Conservation (phyloP, 2,888 invertebrate species). For the Luperina testacea region DNA sequence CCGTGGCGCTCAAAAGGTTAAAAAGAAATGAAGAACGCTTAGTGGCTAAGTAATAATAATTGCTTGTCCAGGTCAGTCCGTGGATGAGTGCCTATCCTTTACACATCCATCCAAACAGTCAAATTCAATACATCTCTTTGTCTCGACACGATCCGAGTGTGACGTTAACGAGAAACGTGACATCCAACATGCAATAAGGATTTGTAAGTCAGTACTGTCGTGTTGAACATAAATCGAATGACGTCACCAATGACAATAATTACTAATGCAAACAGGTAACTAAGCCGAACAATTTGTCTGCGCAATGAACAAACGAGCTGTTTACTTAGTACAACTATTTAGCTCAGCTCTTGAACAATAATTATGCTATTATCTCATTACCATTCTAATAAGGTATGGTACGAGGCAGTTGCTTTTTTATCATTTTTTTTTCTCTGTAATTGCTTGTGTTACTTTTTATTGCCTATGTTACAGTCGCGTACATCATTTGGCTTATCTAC, state of each 20-base stretch:
- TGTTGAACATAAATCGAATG: conserved; percentile 60
- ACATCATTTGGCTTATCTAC: conserved; percentile 62
- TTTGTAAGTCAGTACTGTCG: conserved; percentile 55
- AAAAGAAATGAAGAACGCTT: background rate
- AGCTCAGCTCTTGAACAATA: conserved; percentile 71
- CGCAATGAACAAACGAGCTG: conserved; percentile 63
- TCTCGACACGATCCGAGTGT: conserved; percentile 54
- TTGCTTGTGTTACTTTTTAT: conserved; percentile 60
- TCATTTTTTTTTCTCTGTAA: conserved; percentile 61
- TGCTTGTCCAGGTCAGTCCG: background rate
- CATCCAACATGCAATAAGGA: conserved; percentile 57
- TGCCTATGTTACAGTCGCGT: conserved; percentile 42
- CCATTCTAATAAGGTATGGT: conserved; percentile 76
- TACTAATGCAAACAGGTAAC: conserved; percentile 63
- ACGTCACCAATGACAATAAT: conserved; percentile 62
- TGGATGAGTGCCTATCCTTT: background rate
- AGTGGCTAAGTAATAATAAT: background rate
- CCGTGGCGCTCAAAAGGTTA: no score
- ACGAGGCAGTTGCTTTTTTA: conserved; percentile 55
- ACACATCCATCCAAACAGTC: conserved; percentile 4
- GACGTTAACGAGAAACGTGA: conserved; percentile 64
- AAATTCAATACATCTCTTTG: conserved; percentile 53
- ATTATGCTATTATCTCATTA: conserved; percentile 80
- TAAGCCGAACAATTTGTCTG: conserved; percentile 63
- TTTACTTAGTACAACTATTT: conserved; percentile 66